These are phyloP conservation scores for Rhyacichthys aspro DNA, from an alignment of 2,797 vertebrate species.

Conservation along the genomic window DNA sequence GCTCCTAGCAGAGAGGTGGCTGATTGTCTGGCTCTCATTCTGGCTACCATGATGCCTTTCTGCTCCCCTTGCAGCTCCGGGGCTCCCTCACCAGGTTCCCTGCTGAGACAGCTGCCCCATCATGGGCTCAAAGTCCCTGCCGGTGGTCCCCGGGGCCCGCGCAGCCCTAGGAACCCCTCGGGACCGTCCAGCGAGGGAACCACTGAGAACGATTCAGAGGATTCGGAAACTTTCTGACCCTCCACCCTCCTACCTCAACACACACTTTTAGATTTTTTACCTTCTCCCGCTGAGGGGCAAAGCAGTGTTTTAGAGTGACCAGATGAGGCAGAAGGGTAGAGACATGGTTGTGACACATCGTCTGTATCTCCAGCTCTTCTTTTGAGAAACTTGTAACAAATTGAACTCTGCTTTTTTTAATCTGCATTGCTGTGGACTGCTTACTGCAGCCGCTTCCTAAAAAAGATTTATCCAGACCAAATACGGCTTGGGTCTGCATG, in stretches of 20 bases:
- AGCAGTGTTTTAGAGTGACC: conserved; percentile 18
- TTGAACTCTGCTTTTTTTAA: conserved; percentile 13
- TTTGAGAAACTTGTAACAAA: conserved; percentile 10
- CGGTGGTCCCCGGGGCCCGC: conserved; percentile 49
- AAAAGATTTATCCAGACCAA: conserved; percentile 1
- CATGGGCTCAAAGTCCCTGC: conserved; percentile 56
- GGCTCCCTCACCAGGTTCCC: conserved; percentile 89
- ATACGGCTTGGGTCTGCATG: conserved; percentile 36
- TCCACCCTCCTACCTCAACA: conserved; percentile 35
- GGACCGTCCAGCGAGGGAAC: conserved; percentile 79
- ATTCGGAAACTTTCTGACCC: conserved; percentile 94
- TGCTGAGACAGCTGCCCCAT: conserved; percentile 80
- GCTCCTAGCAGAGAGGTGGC: conserved; percentile 98
- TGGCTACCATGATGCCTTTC: conserved; percentile 99
- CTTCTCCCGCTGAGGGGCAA: not conserved
- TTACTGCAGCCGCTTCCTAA: conserved; percentile 3
- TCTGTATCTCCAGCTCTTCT: conserved; percentile 17
- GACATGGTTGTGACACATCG: conserved; percentile 4
- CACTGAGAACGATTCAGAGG: conserved; percentile 90
- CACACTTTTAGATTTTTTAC: conserved; percentile 34
- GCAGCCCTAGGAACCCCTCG: conserved; percentile 72
- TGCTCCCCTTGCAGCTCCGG: conserved; percentile 95
- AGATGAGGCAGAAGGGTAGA: conserved; percentile 31
- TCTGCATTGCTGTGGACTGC: conserved; percentile 9
- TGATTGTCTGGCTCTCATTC: conserved; percentile 99